Evolutionary conservation across 2,113 vertebrate species (phyloP).

Genomic region (Anser brachyrhynchus): DNA sequence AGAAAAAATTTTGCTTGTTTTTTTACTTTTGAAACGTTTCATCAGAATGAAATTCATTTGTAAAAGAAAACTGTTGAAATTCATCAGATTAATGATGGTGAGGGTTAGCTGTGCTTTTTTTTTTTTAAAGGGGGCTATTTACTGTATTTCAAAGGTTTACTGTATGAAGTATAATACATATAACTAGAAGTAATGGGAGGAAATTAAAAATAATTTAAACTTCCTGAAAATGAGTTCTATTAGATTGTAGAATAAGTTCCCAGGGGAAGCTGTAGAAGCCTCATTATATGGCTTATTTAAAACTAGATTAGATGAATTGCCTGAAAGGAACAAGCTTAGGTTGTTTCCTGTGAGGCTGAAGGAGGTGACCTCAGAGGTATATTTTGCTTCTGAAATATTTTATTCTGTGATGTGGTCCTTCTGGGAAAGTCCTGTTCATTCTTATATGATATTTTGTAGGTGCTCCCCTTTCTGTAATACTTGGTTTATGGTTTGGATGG

Average conservation of each 20-base stretch:
- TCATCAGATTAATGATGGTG: neutral
- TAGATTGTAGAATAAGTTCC: conserved; percentile 28
- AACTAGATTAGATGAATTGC: conserved; percentile 60
- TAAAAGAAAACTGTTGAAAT: conserved; percentile 9
- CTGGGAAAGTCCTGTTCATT: neutral
- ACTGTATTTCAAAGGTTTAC: conserved; percentile 24
- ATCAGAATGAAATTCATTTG: neutral
- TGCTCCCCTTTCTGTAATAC: neutral
- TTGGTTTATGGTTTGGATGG: neutral
- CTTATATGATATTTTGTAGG: neutral
- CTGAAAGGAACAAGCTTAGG: conserved; percentile 30
- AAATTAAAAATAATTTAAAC: conserved; percentile 66
- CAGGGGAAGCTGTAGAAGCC: conserved; percentile 46
- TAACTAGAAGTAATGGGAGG: conserved; percentile 46
- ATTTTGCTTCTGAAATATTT: conserved; percentile 19
- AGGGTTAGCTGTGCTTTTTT: neutral
- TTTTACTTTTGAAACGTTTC: conserved; percentile 4
- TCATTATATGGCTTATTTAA: conserved; percentile 66
- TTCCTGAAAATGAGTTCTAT: conserved; percentile 47
- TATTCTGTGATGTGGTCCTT: neutral
- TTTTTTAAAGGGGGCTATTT: neutral
- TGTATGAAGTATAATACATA: conserved; percentile 1
- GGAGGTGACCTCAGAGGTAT: conserved; percentile 15
- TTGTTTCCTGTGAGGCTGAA: conserved; percentile 32
- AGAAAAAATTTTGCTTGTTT: neutral